phyloP scores from a whole-genome alignment of 2,113 vertebrate species.

The Ictidomys tridecemlineatus region DNA sequence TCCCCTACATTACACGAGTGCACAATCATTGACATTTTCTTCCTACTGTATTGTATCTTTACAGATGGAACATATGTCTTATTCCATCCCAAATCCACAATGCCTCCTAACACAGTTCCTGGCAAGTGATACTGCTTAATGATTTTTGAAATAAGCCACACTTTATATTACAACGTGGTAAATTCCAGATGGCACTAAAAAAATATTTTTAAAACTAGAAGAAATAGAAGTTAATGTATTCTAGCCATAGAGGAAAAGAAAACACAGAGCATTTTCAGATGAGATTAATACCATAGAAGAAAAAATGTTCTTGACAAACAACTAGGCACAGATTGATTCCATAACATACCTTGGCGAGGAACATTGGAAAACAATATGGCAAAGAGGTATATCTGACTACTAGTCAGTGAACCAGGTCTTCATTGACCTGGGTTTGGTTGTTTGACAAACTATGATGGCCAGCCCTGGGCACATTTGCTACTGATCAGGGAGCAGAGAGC shows the following conservation, averaged over 20 bases:
- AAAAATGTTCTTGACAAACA: neutral
- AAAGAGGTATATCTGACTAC: neutral
- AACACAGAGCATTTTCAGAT: neutral
- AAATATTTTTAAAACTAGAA: neutral
- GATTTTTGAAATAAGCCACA: neutral
- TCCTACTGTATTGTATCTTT: neutral
- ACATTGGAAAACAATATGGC: neutral
- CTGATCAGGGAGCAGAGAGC: neutral
- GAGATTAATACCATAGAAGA: neutral
- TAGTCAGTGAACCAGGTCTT: neutral
- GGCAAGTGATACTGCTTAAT: neutral
- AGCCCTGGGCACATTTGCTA: neutral
- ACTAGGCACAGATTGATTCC: neutral
- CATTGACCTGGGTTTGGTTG: neutral
- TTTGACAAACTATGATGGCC: neutral
- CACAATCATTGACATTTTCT: neutral
- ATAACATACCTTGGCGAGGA: neutral
- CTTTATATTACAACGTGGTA: neutral
- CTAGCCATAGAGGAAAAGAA: neutral
- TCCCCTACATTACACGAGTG: too few species aligned
- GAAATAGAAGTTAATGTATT: neutral
- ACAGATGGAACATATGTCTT: neutral
- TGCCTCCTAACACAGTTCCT: neutral
- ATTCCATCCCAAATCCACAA: neutral
- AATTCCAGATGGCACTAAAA: neutral